Evolutionary conservation across 2,888 invertebrate genomes (phyloP).

Genomic region (Agrypnus murinus): DNA sequence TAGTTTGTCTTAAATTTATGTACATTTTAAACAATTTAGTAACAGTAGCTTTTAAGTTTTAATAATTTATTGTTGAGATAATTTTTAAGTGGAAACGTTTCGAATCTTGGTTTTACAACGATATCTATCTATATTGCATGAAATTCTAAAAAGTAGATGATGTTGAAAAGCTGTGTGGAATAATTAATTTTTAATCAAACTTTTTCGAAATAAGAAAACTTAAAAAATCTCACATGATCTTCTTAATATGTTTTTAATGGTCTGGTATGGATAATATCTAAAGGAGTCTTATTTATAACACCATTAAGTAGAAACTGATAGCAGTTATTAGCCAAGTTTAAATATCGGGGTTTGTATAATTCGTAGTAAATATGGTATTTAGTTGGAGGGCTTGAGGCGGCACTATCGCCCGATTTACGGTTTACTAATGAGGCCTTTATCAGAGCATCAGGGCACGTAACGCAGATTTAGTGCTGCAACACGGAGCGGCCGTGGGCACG

Average conservation of each 20-base stretch:
- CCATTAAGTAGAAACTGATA: slow-evolving; percentile 55
- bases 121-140: too few relatives aligned
- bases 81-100: too few relatives aligned
- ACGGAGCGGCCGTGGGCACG: slow-evolving; percentile 57
- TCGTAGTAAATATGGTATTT: slow-evolving; percentile 58
- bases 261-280: slow-evolving; percentile 35
- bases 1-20: too few relatives aligned
- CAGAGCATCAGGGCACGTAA: slow-evolving; percentile 72
- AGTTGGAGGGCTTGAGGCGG: slow-evolving; percentile 58
- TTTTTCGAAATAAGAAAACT: slow-evolving; percentile 44
- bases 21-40: too few relatives aligned
- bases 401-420: slow-evolving; percentile 70
- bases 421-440: slow-evolving; percentile 73
- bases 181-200: slow-evolving; percentile 32
- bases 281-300: slow-evolving; percentile 52
- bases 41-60: too few relatives aligned
- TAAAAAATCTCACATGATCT: slow-evolving; percentile 39
- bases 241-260: slow-evolving; percentile 49
- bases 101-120: too few relatives aligned
- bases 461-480: slow-evolving; percentile 71
- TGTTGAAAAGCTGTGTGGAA: slow-evolving; percentile 5
- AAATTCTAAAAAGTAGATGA: too few relatives aligned
- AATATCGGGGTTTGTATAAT: slow-evolving; percentile 56
- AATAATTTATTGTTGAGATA: too few relatives aligned
- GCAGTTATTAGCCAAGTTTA: slow-evolving; percentile 56